phyloP scores from a whole-genome alignment of 1,140 invertebrate species.

The Zaprionus lachaisei region DNA sequence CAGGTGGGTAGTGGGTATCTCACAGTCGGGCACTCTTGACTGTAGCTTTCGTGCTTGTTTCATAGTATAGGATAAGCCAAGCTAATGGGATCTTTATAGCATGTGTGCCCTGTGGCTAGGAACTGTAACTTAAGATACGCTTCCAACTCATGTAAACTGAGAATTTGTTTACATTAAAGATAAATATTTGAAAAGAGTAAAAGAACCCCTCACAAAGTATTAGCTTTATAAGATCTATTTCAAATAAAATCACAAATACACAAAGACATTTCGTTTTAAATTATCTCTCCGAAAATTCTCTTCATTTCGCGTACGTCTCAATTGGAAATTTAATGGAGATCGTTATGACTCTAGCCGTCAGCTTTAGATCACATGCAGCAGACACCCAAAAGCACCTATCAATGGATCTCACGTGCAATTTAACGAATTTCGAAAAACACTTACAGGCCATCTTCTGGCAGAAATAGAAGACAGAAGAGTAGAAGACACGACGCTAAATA shows the following conservation, averaged over 20 bases:
- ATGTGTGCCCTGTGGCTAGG: no score
- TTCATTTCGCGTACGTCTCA: background rate
- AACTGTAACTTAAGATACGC: no score
- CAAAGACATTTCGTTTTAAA: background rate
- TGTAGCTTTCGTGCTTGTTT: no score
- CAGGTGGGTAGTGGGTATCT: no score
- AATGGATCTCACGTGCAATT: conserved; percentile 65
- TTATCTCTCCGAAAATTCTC: background rate
- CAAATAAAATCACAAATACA: background rate
- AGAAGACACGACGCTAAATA: conserved; percentile 20
- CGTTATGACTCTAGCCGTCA: conserved; percentile 2
- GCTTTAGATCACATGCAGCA: conserved; percentile 30
- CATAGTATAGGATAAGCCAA: no score
- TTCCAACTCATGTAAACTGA: no score
- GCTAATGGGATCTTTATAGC: no score
- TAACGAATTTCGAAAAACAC: conserved; percentile 69
- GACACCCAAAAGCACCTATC: conserved; percentile 39
- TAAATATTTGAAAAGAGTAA: no score
- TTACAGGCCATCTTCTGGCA: conserved; percentile 19
- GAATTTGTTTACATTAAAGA: no score
- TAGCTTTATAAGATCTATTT: no score
- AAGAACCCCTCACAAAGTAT: no score
- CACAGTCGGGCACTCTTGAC: no score
- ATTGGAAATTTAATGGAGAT: conserved; percentile 11
- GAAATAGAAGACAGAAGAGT: background rate